Base-by-base conservation (phyloP, 2,888 invertebrate genomes). In the Hirtodrosophila cameraria region DNA sequence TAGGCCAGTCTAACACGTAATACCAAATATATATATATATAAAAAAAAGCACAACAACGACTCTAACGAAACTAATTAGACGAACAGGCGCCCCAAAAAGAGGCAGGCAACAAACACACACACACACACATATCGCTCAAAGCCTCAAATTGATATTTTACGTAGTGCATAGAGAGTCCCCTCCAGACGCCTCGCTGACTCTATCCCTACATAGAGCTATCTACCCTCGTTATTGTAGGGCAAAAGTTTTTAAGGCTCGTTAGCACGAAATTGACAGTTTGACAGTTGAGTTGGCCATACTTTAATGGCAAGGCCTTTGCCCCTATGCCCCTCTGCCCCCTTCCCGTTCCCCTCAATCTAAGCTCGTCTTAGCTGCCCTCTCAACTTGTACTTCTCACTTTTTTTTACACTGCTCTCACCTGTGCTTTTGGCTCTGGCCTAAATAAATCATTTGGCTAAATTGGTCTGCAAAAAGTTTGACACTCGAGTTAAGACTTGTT, bases 231-330 rank as follows among this genome's bases (percentile, higher is more conserved):
- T 72, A 67, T 77, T 61, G 64, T 60, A 57, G 61, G 68, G 48
- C 35, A 59, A 72, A 86, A 85, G 71, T 86, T 86, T 75, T 79
- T 82, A 86, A 82, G 74, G 87, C 88, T 88, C 83, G 72, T 88
- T 86, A 85, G 80, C 80, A 76, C 76, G 75, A 77, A 85, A 86
- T 88, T 86, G 86, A 86, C 86, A 86, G 83, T 88, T 86, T 88
- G 86, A 86, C 86, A 88, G 86, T 80, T 85, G 86, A 83, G 85
- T 86, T 86, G 75, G 81, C 81, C 85, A 81, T 80, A 77, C 77
- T 83, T 86, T 86, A 80, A 82, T 74, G 74, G 77, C 77, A 78
- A 57, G 78, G 79, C 82, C 78, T 76, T 66, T 77, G 60, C 49
- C 62, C 54, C n/a, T n/a, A n/a, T n/a, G n/a, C 64, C 28, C 7